Percentiles rank a stretch among this genome's conserved stretches.
phyloP scores from a whole-genome alignment of 2,888 invertebrate species.

The Leptopterna dolabrata region DNA sequence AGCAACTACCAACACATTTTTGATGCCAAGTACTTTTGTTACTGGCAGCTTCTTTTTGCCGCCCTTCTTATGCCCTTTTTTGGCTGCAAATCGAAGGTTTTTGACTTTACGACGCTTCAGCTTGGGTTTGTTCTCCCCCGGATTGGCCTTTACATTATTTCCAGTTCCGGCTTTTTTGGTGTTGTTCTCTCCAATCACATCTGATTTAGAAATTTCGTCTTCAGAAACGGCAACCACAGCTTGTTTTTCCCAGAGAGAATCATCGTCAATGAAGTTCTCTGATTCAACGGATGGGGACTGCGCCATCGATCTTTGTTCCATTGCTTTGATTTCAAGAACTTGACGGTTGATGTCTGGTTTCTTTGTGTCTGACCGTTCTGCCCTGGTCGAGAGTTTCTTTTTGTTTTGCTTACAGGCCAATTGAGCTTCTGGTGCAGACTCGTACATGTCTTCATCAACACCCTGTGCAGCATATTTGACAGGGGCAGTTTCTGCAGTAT shows the following conservation, averaged over 20 bases:
- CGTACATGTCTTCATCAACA: background rate
- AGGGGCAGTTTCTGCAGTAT: slow-evolving; percentile 51
- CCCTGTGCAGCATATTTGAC: background rate
- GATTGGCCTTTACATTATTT: too few relatives aligned
- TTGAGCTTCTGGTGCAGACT: slow-evolving; percentile 10
- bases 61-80: background rate
- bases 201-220: background rate
- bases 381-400: background rate
- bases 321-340: background rate
- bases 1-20: too few relatives aligned
- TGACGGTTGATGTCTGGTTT: background rate
- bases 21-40: background rate
- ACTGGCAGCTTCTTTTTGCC: background rate
- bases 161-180: background rate
- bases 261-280: background rate
- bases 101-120: background rate
- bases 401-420: background rate
- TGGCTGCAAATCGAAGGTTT: background rate
- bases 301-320: background rate
- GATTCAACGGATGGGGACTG: background rate
- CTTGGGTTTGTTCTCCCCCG: background rate
- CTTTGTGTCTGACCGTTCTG: background rate
- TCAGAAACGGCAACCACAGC: background rate
- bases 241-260: slow-evolving; percentile 29
- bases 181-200: background rate